Base-by-base conservation (phyloP, 2,888 invertebrate genomes). In the Trypoxylon attenuatum region DNA sequence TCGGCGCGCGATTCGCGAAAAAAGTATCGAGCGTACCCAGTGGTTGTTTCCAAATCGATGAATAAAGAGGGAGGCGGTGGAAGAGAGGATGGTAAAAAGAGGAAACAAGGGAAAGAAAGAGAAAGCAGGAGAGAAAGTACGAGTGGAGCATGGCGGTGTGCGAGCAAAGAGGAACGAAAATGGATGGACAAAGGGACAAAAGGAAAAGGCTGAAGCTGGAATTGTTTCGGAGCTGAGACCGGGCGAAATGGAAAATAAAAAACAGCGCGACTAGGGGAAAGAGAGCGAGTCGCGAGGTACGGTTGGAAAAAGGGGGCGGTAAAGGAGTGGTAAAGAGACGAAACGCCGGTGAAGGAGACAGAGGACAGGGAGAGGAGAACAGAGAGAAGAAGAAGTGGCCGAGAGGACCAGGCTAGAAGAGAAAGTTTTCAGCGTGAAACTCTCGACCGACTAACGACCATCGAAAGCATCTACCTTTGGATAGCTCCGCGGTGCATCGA, bases 381-480 rank as follows among this genome's bases (percentile, higher is more conserved):
- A 38, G 50, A 15, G 27, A n/a, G n/a, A 10, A 19, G n/a, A n/a
- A n/a, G 15, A 13, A 15, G 19, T 19, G 16, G 21, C 4, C 18
- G 21, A 21, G 22, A n/a, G n/a, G n/a, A n/a, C n/a, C n/a, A n/a
- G n/a, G n/a, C n/a, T n/a, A n/a, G n/a, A 21, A 59, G 49, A 38
- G 71, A 67, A 71, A 71, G 62, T 71, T 71, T 60, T 29, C 67
- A 63, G 62, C 59, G 63, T 33, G 62, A 61, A 66, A 62, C 71
- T 63, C 56, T 55, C 66, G 55, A 67, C 58, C 67, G 67, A 71
- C 71, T 71, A 71, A 71, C 71, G 71, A 71, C 62, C 71, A 55
- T 71, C 71, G 71, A 71, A 57, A 67, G 56, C 67, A 46, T 54
- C 67, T 41, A 59, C 59, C 61, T 59, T 59, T 63, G 66, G 52